A percentile compares a stretch with the other conserved stretches of the same genome.
Conservation (phyloP, 1,140 invertebrate species). For the Caenorhabditis brenneri region DNA sequence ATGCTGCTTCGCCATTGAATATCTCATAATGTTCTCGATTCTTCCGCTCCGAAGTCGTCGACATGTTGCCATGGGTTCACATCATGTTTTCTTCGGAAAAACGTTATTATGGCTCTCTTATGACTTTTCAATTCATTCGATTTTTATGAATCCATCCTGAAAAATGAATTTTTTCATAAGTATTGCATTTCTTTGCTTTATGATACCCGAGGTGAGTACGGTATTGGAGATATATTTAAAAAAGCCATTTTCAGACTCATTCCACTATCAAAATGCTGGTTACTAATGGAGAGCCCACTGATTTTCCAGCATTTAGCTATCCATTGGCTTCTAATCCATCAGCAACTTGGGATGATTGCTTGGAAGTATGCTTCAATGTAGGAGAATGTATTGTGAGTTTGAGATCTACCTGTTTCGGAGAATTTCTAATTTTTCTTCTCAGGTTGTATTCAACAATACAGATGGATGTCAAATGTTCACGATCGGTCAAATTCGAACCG, state of each 20-base stretch:
- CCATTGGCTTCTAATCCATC: background rate
- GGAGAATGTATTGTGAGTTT: background rate
- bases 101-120: too few relatives aligned
- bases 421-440: background rate
- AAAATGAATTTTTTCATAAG: too few relatives aligned
- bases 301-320: background rate
- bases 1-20: background rate
- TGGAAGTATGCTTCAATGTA: background rate
- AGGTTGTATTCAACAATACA: background rate
- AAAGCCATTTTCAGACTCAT: background rate
- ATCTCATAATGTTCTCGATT: background rate
- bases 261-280: background rate
- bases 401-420: background rate
- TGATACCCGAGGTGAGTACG: too few relatives aligned
- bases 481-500: background rate
- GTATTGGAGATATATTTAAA: too few relatives aligned
- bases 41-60: too few relatives aligned
- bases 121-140: too few relatives aligned
- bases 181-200: background rate
- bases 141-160: too few relatives aligned
- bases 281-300: background rate
- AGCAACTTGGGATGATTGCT: background rate
- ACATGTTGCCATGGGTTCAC: too few relatives aligned
- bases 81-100: too few relatives aligned
- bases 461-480: conserved; percentile 15